Base-by-base conservation (phyloP, 2,888 invertebrate species). In the Rhamnusium bicolor region DNA sequence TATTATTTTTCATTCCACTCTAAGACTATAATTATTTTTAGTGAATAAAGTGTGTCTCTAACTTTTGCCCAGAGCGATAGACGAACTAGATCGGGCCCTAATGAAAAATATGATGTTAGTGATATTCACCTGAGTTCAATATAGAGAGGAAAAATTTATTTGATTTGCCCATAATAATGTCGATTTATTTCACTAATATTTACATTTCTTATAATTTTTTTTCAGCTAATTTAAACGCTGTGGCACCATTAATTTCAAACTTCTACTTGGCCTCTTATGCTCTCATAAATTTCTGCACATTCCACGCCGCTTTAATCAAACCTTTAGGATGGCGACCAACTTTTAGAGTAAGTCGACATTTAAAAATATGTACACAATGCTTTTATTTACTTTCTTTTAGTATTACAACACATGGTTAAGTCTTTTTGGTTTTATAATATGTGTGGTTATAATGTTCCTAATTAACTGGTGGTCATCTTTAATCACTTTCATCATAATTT, bases 181-280 rank as follows among this genome's bases (percentile, higher is more conserved):
- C n/a, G n/a, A n/a, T n/a, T 18, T 6, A 32, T 60, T 21, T 19
- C 14, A 8, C 14, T 72, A 51, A 51, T 27, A 40, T 2, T 62
- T 46, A 32, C 6, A 56, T 53, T 0, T 68, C 24, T 79, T n/a
- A n/a, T n/a, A 60, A 69, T 74, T 49, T 71, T 76, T 73, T 89
- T 90, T 62, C 90, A 95, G 96, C 95, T 16, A 93, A 98, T 85
- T 88, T 98, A 80, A 97, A 98, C 87, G 92, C 92, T 0, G 96
- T 98, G 72, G 97, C 98, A 8, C 97, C 97, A 0, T 89, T 98
- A 79, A 97, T 98, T 82, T 96, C 97, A n/a, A 98, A 96, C 85
- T 98, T 98, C 89, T 98, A 97, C 89, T 90, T 98, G 87, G 96
- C 97, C 0, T 96, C 97, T 1, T 98, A 98, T 86, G 97, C 97